Conservation (phyloP, 1,140 invertebrate genomes). For the Listronotus oregonensis region DNA sequence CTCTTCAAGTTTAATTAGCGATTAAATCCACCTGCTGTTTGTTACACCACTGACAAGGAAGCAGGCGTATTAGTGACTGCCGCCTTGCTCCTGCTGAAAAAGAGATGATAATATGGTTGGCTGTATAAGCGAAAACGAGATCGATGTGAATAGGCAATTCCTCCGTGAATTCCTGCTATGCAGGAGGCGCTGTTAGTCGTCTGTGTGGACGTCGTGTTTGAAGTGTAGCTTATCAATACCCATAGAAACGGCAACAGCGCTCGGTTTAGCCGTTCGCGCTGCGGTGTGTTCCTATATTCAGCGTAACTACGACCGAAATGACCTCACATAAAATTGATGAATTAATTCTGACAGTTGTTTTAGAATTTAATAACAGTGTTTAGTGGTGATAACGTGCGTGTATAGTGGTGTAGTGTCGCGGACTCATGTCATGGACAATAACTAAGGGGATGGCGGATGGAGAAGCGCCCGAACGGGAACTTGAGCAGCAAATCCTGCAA, state of each 20-base stretch:
- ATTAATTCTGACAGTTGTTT: conserved; percentile 49
- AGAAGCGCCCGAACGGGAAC: conserved; percentile 53
- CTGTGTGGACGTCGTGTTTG: conserved; percentile 9
- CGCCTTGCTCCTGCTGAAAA: background rate
- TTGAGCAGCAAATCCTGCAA: conserved; percentile 58
- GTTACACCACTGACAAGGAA: conserved; percentile 8
- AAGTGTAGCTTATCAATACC: conserved; percentile 33
- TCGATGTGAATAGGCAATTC: conserved; percentile 1
- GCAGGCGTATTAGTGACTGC: conserved; percentile 1
- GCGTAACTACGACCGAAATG: conserved; percentile 53
- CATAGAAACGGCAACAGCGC: conserved; percentile 42
- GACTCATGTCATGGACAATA: conserved; percentile 41
- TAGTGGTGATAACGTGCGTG: conserved; percentile 36
- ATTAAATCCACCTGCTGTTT: too few relatives aligned
- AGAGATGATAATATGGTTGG: conserved; percentile 1
- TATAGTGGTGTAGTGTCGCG: conserved; percentile 26
- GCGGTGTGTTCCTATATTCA: conserved; percentile 47
- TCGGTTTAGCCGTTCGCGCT: conserved; percentile 25
- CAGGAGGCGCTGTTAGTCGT: conserved; percentile 20
- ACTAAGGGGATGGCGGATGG: conserved; percentile 51
- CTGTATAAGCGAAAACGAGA: background rate
- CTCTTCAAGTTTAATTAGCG: too few relatives aligned
- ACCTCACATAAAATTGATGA: conserved; percentile 53
- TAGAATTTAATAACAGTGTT: conserved; percentile 27
- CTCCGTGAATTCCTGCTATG: conserved; percentile 10